These are phyloP conservation scores for Hephaestus fuliginosus DNA, from an alignment of 2,797 vertebrate species.

Conservation along the genomic window DNA sequence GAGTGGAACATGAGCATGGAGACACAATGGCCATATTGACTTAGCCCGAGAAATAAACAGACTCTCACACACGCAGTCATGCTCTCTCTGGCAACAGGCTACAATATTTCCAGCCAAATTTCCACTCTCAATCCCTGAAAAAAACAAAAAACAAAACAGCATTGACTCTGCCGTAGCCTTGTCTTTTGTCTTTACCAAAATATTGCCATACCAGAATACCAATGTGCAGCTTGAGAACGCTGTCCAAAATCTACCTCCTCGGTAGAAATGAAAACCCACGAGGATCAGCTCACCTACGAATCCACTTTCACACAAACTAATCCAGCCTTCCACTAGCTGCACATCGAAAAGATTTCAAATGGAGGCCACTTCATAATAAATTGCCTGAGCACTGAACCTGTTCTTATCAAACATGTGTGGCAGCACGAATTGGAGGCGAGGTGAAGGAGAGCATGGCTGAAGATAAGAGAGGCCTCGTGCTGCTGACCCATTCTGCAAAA, in stretches of 20 bases:
- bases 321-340: neutral
- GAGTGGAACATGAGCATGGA: constrained; percentile 26
- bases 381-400: constrained; percentile 28
- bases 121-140: neutral
- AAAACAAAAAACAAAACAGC: neutral
- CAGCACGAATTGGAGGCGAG: neutral
- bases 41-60: constrained; percentile 37
- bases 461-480: constrained; percentile 22
- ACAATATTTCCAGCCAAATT: constrained; percentile 28
- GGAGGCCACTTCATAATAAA: constrained; percentile 48
- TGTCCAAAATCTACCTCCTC: neutral
- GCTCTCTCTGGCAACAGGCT: constrained; percentile 4
- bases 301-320: constrained; percentile 17
- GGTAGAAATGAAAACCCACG: neutral
- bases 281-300: constrained; percentile 15
- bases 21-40: constrained; percentile 27
- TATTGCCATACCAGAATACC: neutral
- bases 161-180: neutral
- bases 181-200: neutral
- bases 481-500: constrained; percentile 20
- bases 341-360: constrained; percentile 29
- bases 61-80: constrained; percentile 4
- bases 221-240: neutral
- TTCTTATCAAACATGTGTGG: constrained; percentile 36
- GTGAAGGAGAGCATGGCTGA: constrained; percentile 1